Base-by-base conservation (phyloP, 2,113 vertebrate genomes). In the Entomyzon cyanotis region DNA sequence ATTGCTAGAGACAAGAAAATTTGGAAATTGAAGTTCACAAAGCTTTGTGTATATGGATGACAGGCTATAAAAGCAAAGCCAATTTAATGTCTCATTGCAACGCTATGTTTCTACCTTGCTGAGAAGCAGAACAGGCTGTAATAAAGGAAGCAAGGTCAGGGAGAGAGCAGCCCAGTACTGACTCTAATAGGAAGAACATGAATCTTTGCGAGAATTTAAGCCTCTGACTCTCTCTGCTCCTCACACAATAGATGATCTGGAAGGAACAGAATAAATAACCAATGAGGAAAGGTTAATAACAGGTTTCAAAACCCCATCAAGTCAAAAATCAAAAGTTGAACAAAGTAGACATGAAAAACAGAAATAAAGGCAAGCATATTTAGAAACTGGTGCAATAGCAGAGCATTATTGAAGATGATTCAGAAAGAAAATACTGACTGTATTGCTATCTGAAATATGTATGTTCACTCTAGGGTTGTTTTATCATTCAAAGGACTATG, bases 21-120 rank as follows among this genome's bases (percentile, higher is more conserved):
- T 89, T 85, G 23, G 67, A 94, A 93, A 87, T 2, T 53, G 74
- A 85, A 78, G 67, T 77, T 89, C 70, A 91, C 80, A 80, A 53
- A 85, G 77, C 87, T 94, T 92, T 94, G 76, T 71, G 63, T 93
- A 69, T 83, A 37, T 41, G 27, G 60, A 93, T 63, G 67, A 53
- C 56, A 81, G 53, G 33, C 70, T 93, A 78, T 81, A 91, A 94
- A 89, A 89, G 31, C 55, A 93, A 89, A 71, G 56, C n/a, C 60
- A 89, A 69, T 92, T 95, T 96, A 84, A 93, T 75, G 39, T 87
- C 71, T 70, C 70, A n/a, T 35, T 84, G 53, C 78, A 93, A 44
- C 1, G 3, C 41, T n/a, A 39, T 83, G 56, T 84, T 89, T 85
- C 77, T 82, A 73, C 67, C 84, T 94, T 81, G 37, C 90, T 53